Conservation (phyloP, 2,888 invertebrate species). For the Glaucopsyche alexis region DNA sequence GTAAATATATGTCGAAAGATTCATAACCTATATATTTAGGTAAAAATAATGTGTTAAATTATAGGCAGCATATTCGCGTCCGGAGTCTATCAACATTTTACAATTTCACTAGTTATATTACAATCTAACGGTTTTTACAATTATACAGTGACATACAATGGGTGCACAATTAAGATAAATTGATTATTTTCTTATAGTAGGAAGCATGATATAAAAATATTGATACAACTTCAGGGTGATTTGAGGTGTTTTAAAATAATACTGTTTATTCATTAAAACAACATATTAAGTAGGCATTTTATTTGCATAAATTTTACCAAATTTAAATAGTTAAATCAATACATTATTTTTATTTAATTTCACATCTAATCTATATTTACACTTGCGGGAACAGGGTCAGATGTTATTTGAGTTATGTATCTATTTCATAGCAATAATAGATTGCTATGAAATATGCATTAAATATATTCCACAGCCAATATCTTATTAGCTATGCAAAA, state of each 20-base stretch:
- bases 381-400: conserved; percentile 40
- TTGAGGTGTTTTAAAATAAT: background rate
- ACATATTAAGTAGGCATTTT: conserved; percentile 3
- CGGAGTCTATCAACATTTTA: too few relatives aligned
- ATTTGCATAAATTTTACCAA: background rate
- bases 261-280: background rate
- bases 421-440: conserved; percentile 32
- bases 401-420: conserved; percentile 31
- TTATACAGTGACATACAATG: too few relatives aligned
- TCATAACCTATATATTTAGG: too few relatives aligned
- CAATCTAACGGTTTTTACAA: too few relatives aligned
- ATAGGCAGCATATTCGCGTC: too few relatives aligned
- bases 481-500: conserved; percentile 29
- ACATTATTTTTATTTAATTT: conserved; percentile 32
- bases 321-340: background rate
- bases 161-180: too few relatives aligned
- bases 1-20: too few relatives aligned
- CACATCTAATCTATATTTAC: conserved; percentile 46
- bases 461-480: conserved; percentile 47
- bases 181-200: background rate
- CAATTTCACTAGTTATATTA: too few relatives aligned
- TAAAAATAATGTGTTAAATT: too few relatives aligned
- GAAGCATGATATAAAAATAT: background rate
- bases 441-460: conserved; percentile 34
- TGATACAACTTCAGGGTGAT: background rate